Percentiles rank a stretch among this genome's conserved stretches.
These are phyloP conservation scores for Crax fasciolata DNA, from an alignment of 2,797 vertebrate species.

Conservation along the genomic window DNA sequence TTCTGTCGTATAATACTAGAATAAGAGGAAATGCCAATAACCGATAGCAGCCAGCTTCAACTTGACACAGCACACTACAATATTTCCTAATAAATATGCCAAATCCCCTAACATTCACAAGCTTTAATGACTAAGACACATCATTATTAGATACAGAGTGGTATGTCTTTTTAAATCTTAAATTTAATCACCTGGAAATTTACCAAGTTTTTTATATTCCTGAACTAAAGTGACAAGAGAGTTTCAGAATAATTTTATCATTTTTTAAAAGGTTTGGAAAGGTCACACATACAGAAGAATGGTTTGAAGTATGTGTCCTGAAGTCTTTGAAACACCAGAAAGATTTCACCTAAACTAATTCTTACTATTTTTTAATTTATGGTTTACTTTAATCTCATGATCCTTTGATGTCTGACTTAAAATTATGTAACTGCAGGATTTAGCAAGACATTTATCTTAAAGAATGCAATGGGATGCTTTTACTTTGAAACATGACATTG, in stretches of 20 bases:
- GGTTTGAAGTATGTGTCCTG: fast-evolving
- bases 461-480: not conserved
- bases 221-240: not conserved
- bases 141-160: not conserved
- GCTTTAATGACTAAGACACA: not conserved
- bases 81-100: not conserved
- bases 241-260: not conserved
- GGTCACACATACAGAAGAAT: not conserved
- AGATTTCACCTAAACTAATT: fast-evolving
- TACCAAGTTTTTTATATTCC: not conserved
- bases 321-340: not conserved
- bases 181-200: not conserved
- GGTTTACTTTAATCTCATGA: not conserved
- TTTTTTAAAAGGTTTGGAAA: not conserved
- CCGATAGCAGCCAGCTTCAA: not conserved
- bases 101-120: not conserved
- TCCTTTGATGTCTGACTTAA: not conserved
- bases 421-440: not conserved
- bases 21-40: not conserved
- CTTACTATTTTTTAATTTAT: not conserved
- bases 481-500: not conserved
- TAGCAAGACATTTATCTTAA: not conserved
- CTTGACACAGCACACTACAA: not conserved
- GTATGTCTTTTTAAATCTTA: not conserved
- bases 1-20: not conserved